Conservation (phyloP, 92 coral and sea anemone genomes). For the Parazoanthus swiftii region DNA sequence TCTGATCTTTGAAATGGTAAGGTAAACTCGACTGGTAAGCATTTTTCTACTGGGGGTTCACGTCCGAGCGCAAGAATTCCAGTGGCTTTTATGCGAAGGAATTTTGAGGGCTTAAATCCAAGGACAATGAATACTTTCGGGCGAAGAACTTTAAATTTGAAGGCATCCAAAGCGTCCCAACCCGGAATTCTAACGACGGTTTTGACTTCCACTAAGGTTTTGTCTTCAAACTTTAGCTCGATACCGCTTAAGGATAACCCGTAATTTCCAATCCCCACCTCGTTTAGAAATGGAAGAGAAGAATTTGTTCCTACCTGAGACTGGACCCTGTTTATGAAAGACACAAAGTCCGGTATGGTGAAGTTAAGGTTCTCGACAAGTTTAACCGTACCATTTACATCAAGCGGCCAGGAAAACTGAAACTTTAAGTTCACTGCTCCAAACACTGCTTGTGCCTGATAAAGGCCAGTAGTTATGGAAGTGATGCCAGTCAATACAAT, state of each 20-base stretch:
- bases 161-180: conserved; percentile 59
- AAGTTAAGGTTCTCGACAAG: conserved; percentile 31
- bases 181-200: conserved; percentile 50
- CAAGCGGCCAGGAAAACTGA: conserved; percentile 64
- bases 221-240: conserved; percentile 40
- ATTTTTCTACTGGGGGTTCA: background rate
- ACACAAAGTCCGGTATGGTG: conserved; percentile 52
- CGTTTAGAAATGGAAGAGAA: conserved; percentile 43
- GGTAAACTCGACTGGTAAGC: conserved; percentile 49
- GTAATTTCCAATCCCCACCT: conserved; percentile 58
- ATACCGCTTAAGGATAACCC: conserved; percentile 51
- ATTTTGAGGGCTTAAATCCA: background rate
- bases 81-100: conserved; percentile 34
- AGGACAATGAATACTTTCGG: conserved; percentile 49
- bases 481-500: conserved; percentile 29
- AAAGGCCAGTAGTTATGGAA: conserved; percentile 12
- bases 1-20: conserved; percentile 35
- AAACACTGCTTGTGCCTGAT: conserved; percentile 47
- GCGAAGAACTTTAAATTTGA: conserved; percentile 44
- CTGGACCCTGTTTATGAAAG: conserved; percentile 29
- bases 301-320: conserved; percentile 56
- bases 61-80: conserved; percentile 37
- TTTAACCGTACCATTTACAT: conserved; percentile 45
- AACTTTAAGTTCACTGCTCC: conserved; percentile 48
- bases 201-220: conserved; percentile 21